phyloP scores from a whole-genome alignment of 2,888 invertebrate species.

The Mythimna impura region DNA sequence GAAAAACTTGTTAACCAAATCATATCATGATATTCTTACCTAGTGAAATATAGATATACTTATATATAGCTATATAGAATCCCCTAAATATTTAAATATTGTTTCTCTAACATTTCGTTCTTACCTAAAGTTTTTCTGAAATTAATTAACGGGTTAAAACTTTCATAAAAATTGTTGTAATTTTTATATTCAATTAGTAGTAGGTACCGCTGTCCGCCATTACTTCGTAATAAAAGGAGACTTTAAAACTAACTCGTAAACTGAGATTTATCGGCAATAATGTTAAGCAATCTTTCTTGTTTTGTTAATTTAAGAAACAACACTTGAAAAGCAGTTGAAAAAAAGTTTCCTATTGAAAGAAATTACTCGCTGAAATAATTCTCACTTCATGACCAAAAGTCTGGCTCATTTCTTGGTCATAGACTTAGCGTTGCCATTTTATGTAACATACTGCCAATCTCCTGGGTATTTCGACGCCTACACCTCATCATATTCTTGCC shows the following conservation, averaged over 20 bases:
- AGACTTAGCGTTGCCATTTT: background rate
- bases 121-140: conserved; percentile 20
- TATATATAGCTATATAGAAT: background rate
- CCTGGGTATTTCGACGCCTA: too few relatives aligned
- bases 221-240: conserved; percentile 54
- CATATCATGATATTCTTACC: too few relatives aligned
- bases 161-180: conserved; percentile 45
- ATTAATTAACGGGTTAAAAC: conserved; percentile 54
- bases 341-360: background rate
- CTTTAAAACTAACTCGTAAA: conserved; percentile 53
- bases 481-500: too few relatives aligned
- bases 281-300: conserved; percentile 53
- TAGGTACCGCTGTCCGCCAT: conserved; percentile 32
- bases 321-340: too few relatives aligned
- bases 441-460: too few relatives aligned
- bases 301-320: too few relatives aligned
- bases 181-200: too few relatives aligned
- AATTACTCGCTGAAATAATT: background rate
- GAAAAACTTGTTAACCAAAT: too few relatives aligned
- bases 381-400: background rate
- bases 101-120: conserved; percentile 7
- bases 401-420: background rate
- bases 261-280: conserved; percentile 62
- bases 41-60: background rate
- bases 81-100: background rate